phyloP scores from a whole-genome alignment of 2,888 invertebrate genomes.

The Agapostemon virescens region DNA sequence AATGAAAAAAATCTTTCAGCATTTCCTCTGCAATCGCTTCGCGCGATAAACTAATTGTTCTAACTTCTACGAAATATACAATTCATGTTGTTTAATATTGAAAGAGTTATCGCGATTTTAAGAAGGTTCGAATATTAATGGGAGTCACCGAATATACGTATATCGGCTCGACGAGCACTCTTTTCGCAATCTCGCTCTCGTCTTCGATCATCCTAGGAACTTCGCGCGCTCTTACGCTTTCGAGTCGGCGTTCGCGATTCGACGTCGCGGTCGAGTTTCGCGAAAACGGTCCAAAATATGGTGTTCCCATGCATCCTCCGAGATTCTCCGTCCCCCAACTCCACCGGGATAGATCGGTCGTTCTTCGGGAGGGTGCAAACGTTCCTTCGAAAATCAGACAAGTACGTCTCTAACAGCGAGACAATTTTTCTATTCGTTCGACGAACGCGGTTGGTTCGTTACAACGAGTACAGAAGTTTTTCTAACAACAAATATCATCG shows the following conservation, averaged over 20 bases:
- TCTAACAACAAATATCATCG: background rate
- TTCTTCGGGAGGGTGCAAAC: background rate
- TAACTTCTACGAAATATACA: background rate
- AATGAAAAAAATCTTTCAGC: too few relatives aligned
- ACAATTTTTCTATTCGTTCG: background rate
- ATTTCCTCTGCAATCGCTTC: too few relatives aligned
- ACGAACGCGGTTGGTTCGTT: background rate
- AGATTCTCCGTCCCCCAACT: background rate
- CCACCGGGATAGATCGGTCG: background rate
- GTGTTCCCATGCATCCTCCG: background rate
- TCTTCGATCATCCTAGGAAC: slow-evolving; percentile 31
- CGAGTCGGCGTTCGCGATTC: background rate
- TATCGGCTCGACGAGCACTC: slow-evolving; percentile 22
- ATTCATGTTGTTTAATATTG: background rate
- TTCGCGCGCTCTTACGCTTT: slow-evolving; percentile 14
- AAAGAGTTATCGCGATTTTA: background rate
- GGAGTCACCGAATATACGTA: background rate
- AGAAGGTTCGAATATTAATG: background rate
- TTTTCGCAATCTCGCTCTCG: slow-evolving; percentile 10
- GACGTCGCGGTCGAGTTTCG: background rate
- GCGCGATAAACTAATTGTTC: background rate
- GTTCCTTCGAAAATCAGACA: background rate
- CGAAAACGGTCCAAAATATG: background rate
- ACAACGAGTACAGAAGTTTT: slow-evolving; percentile 1
- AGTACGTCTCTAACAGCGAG: background rate